A percentile compares a stretch with the other conserved stretches of the same genome.
These are phyloP conservation scores for Cheilosia vulpina DNA, from an alignment of 2,888 invertebrate genomes.

Conservation along the genomic window DNA sequence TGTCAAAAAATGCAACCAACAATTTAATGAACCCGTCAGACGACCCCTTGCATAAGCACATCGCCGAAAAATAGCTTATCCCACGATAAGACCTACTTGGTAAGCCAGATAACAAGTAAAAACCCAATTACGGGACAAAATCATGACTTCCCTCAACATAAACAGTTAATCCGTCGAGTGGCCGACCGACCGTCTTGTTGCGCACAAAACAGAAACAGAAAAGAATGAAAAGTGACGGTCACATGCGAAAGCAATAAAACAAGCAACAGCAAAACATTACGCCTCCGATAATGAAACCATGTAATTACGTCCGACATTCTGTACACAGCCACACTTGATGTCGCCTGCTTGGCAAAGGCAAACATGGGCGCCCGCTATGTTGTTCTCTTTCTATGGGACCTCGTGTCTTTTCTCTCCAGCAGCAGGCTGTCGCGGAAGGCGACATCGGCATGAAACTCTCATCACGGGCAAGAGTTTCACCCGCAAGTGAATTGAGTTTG, in stretches of 20 bases:
- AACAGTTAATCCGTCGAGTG: slow-evolving; percentile 32
- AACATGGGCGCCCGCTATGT: background rate
- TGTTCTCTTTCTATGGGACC: slow-evolving; percentile 4
- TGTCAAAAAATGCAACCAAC: slow-evolving; percentile 3
- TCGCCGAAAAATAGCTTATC: background rate
- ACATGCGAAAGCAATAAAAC: slow-evolving; percentile 32
- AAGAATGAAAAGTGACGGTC: background rate
- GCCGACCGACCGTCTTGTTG: slow-evolving; percentile 6
- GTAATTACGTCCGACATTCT: slow-evolving; percentile 52
- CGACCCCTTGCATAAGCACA: slow-evolving; percentile 19
- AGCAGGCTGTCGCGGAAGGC: slow-evolving; percentile 19
- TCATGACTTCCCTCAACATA: slow-evolving; percentile 23
- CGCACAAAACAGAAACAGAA: background rate
- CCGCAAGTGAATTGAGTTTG: slow-evolving; percentile 49
- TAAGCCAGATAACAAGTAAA: slow-evolving; percentile 26
- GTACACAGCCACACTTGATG: slow-evolving; percentile 25
- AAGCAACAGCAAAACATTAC: slow-evolving; percentile 42
- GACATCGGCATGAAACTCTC: slow-evolving; percentile 45
- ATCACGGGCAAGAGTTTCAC: slow-evolving; percentile 55
- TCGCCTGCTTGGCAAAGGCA: background rate
- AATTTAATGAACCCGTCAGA: slow-evolving; percentile 26
- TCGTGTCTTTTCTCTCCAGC: slow-evolving; percentile 51
- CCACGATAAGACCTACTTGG: background rate
- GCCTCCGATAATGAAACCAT: slow-evolving; percentile 53
- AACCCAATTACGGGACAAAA: slow-evolving; percentile 28